Percentiles rank a stretch among this genome's conserved stretches.
phyloP scores from a whole-genome alignment of 2,797 vertebrate species.

The Parambassis ranga region DNA sequence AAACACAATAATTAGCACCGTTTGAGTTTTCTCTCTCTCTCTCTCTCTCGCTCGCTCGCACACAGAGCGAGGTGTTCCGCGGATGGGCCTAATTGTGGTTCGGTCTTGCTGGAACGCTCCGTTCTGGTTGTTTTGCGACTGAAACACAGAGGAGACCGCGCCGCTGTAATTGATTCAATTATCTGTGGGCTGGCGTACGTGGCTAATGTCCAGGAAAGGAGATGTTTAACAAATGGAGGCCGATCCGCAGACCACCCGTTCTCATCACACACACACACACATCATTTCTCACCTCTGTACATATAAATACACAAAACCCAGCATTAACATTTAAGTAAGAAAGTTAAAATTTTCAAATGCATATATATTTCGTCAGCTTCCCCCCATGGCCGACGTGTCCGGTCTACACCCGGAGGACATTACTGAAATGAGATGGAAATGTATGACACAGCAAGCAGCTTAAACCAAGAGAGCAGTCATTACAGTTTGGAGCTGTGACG shows the following conservation, averaged over 20 bases:
- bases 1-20: slow-evolving; percentile 54
- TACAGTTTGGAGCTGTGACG: background rate
- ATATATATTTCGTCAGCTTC: slow-evolving; percentile 17
- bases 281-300: background rate
- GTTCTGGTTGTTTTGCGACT: slow-evolving; percentile 45
- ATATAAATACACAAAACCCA: background rate
- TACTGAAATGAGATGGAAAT: slow-evolving; percentile 54
- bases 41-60: too few species aligned
- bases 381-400: slow-evolving; percentile 1
- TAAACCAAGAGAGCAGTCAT: slow-evolving; percentile 14
- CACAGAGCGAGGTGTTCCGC: slow-evolving; percentile 15
- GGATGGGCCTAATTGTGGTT: slow-evolving; percentile 41
- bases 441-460: slow-evolving; percentile 1
- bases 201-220: slow-evolving; percentile 59
- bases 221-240: slow-evolving; percentile 46
- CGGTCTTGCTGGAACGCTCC: slow-evolving; percentile 14
- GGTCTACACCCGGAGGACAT: slow-evolving; percentile 21
- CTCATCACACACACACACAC: slow-evolving; percentile 15
- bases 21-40: slow-evolving; percentile 15
- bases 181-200: slow-evolving; percentile 40
- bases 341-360: slow-evolving; percentile 13
- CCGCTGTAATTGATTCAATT: slow-evolving; percentile 62
- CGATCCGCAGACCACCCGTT: background rate
- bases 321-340: background rate
- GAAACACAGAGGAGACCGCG: slow-evolving; percentile 42